These are phyloP conservation scores for Ovis aries DNA, from an alignment of 2,113 vertebrate genomes.

Conservation along the genomic window ARS-UI_Ramb_v3.0 NC_056056.1:64136001-64136500, in stretches of 20 bases:
- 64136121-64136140: neutral
- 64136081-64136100: neutral
- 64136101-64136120: neutral
- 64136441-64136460: too few relatives aligned
- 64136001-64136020: too few relatives aligned
- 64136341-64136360: neutral
- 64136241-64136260: neutral
- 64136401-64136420: neutral
- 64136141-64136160: rapidly evolving
- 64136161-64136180: neutral
- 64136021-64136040: neutral
- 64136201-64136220: neutral
- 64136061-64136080: neutral
- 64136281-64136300: neutral
- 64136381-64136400: neutral
- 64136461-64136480: neutral
- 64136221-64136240: neutral
- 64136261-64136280: neutral
- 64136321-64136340: neutral
- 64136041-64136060: neutral
- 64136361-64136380: neutral
- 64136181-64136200: neutral
- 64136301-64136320: neutral
- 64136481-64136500: neutral
- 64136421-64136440: neutral